Evolutionary conservation across 2,888 invertebrate species (phyloP), one percentile per base, ranked within the genome.

Genomic region (Phortica magna): DNA sequence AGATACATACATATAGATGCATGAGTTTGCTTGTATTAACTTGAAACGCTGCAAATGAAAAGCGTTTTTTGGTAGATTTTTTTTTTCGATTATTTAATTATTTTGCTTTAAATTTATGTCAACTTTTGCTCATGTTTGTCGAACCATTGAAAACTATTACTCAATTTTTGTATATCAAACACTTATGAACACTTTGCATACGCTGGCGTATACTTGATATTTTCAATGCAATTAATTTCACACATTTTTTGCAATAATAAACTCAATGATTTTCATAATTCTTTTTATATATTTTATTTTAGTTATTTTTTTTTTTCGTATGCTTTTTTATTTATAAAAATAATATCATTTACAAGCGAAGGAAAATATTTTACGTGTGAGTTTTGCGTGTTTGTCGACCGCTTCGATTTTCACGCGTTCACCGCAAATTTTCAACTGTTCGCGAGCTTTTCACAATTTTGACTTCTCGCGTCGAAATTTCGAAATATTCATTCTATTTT

Each of bases 361-460:
- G 39, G 22, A 70, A 77, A 77, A 79, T 73, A 73, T 48, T 48
- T 61, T 61, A 61, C 59, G 59, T 48, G 48, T 14, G 14, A 9
- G 48, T 48, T 31, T 31, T 14, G 48, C 48, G 48, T 48, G 48
- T 22, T 61, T 31, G 31, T 31, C 31, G 31, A 31, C 31, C 31
- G 31, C 31, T 17, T 61, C 78, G 83, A 77, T 81, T 80, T 70
- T 83, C 79, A 88, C 71, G 83, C 79, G 84, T 78, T 71, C 80
- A 79, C 85, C 88, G 76, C 83, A 77, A 77, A 78, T 80, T 79
- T 79, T 81, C 81, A 81, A 85, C 85, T 85, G 87, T 73, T 82
- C 12, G 82, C 72, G 81, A 87, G 87, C 84, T 84, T 88, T 86
- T 80, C 59, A 70, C 79, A 77, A 68, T 77, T 78, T 78, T 80